Base-by-base conservation (phyloP, 2,888 invertebrate genomes). In the Tupiocoris notatus region DNA sequence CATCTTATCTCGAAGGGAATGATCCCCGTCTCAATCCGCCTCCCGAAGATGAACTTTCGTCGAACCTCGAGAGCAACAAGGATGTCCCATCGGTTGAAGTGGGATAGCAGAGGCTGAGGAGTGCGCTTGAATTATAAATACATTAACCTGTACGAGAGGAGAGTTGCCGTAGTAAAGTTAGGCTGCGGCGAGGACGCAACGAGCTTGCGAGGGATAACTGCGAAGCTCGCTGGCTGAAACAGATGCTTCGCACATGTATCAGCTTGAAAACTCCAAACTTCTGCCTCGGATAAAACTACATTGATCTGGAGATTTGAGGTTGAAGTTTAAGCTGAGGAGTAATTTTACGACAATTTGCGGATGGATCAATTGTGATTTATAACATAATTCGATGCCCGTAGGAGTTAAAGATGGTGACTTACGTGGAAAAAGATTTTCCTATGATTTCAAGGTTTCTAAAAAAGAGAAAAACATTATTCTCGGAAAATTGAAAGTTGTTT, bases 121-220 rank as follows among this genome's bases (percentile, higher is more conserved):
- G 56, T 21, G 25, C 18, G 56, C 56, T 56, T 67, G 67, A 67
- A 67, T 67, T 67, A 67, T 67, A 67, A 67, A 67, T 67, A 67
- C 67, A 67, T 67, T 67, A 67, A 67, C 67, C 67, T 67, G 67
- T 12, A 12, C 39, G 39, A 39, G 39, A 16, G 22, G 21, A 18
- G 65, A 56, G 21, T 39, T 65, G 25, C 39, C 9, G 67, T 57
- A 54, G 67, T 39, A 39, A 67, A 67, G 67, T 67, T 67, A 54
- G 67, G 57, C 12, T 67, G 67, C 57, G 67, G 67, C 39, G 39
- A 39, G 39, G 39, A 39, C 39, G 39, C 39, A 12, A 39, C 39
- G 39, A 39, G 39, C 39, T 39, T 39, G 39, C 39, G 12, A 39
- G 12, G 39, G 39, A 7, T 39, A 39, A 3, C 12, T 3, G 6